Conservation (phyloP, 2,113 vertebrate species). For the Gymnorhina tibicen region DNA sequence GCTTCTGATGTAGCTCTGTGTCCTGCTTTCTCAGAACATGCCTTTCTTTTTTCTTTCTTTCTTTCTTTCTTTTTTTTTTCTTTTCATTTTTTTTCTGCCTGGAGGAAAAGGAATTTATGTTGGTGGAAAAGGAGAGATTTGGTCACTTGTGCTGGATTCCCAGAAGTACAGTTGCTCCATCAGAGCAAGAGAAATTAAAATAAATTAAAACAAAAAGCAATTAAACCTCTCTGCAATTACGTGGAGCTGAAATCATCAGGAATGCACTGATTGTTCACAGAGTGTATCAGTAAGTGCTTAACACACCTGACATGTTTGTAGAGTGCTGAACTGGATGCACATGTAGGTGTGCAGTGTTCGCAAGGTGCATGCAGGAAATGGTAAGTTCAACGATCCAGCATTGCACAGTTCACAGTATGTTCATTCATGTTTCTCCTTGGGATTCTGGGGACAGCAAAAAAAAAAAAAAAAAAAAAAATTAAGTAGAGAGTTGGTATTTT, state of each 20-base stretch:
- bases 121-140: neutral
- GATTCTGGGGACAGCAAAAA: neutral
- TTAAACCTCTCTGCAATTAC: neutral
- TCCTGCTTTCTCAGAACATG: neutral
- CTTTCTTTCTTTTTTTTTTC: rapidly evolving
- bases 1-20: neutral
- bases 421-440: neutral
- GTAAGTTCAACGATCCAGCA: neutral
- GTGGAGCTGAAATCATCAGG: neutral
- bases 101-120: neutral
- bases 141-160: neutral
- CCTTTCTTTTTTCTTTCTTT: neutral
- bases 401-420: neutral
- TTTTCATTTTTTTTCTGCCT: neutral
- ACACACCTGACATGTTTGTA: neutral
- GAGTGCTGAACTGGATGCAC: neutral
- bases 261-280: neutral
- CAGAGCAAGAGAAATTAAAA: neutral
- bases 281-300: neutral
- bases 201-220: neutral
- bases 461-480: neutral
- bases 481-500: neutral
- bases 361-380: neutral
- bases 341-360: neutral
- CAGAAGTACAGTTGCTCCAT: neutral